Conservation (phyloP, 2,113 vertebrate genomes). For the Orycteropus afer region DNA sequence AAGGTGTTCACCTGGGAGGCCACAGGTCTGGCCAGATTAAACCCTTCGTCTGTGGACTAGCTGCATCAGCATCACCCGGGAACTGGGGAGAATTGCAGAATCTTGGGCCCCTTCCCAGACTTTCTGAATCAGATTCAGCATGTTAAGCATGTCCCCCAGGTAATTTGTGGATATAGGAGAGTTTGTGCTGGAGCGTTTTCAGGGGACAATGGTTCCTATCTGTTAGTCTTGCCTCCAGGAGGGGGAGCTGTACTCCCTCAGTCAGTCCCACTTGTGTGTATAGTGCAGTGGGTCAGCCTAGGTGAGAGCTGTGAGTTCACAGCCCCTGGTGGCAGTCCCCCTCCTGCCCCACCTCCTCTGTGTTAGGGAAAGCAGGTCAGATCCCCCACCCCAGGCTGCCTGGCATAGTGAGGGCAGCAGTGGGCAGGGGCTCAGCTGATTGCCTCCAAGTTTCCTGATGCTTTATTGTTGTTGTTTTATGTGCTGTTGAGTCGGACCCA, state of each 20-base stretch:
- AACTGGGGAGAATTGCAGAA: not conserved
- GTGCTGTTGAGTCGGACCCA: too few species aligned
- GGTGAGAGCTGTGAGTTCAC: not conserved
- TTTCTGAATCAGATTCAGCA: not conserved
- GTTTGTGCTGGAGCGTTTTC: not conserved
- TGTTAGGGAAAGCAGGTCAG: not conserved
- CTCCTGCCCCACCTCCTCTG: not conserved
- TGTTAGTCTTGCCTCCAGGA: not conserved
- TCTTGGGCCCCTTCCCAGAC: not conserved
- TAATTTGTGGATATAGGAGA: not conserved
- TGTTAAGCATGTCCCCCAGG: not conserved
- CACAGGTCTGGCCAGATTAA: not conserved
- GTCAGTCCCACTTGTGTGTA: not conserved
- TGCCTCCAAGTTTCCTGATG: not conserved
- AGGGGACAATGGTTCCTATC: accelerated
- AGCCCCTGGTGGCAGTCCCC: not conserved
- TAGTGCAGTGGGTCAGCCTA: too few species aligned
- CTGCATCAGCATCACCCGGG: not conserved
- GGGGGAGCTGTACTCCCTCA: too few species aligned
- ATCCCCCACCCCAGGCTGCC: not conserved
- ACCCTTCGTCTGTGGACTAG: not conserved
- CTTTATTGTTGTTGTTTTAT: too few species aligned
- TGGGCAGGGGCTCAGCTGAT: not conserved
- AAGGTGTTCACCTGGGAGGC: not conserved
- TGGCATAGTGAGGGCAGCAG: not conserved